Percentiles rank a stretch among this genome's conserved stretches.
These are phyloP conservation scores for Neosilurus hyrtlii DNA, from an alignment of 2,797 vertebrate genomes.

Conservation along the genomic window DNA sequence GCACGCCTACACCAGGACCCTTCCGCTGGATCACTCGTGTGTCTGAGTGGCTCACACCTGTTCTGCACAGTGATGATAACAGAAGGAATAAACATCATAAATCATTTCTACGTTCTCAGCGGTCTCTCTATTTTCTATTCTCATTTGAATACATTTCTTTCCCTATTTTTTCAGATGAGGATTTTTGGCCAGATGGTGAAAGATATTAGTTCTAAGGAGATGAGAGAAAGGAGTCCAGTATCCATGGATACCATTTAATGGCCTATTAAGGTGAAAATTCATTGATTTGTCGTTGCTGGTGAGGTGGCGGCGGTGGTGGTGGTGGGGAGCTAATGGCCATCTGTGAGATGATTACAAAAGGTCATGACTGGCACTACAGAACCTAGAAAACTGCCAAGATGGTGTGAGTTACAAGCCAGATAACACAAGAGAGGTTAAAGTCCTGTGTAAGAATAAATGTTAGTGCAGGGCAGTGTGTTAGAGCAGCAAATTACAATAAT, in stretches of 20 bases:
- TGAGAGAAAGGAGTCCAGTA: slow-evolving; percentile 49
- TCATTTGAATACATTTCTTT: neutral
- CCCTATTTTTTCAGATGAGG: neutral
- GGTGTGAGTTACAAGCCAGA: slow-evolving; percentile 39
- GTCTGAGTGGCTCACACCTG: neutral
- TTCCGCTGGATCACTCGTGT: slow-evolving; percentile 27
- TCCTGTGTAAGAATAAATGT: slow-evolving; percentile 31
- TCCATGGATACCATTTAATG: slow-evolving; percentile 63
- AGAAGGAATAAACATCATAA: neutral
- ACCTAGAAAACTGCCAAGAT: slow-evolving; percentile 40
- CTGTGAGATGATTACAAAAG: slow-evolving; percentile 37
- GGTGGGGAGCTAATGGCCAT: slow-evolving; percentile 42
- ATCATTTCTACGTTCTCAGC: neutral
- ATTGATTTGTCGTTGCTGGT: slow-evolving; percentile 55
- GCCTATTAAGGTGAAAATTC: slow-evolving; percentile 58
- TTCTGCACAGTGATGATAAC: neutral
- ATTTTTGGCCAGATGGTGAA: slow-evolving; percentile 44
- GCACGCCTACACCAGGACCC: slow-evolving; percentile 4
- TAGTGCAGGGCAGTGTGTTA: slow-evolving; percentile 22
- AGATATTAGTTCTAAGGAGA: slow-evolving; percentile 36
- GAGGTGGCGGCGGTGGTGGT: slow-evolving; percentile 33
- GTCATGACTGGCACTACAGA: slow-evolving; percentile 41
- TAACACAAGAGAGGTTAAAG: slow-evolving; percentile 15
- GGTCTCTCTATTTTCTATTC: neutral
- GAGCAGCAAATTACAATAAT: slow-evolving; percentile 7